Percentiles rank a stretch among this genome's conserved stretches.
phyloP scores from a whole-genome alignment of 2,113 vertebrate genomes.

The Proteles cristata region DNA sequence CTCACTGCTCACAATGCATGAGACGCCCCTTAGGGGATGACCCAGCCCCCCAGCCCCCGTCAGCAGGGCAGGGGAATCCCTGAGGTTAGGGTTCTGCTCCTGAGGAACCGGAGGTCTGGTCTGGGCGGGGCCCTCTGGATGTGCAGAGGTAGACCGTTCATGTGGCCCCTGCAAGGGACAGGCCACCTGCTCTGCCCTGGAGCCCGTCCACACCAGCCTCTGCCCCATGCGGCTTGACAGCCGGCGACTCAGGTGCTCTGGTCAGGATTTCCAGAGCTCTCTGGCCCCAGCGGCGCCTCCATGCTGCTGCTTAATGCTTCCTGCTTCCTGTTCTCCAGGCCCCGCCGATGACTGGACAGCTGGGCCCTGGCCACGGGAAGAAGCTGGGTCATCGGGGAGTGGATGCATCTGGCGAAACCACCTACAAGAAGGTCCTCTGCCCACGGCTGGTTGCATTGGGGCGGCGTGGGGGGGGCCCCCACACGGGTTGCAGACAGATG shows the following conservation, averaged over 20 bases:
- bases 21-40: neutral
- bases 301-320: too few relatives aligned
- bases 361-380: slow-evolving; percentile 90
- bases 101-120: rapidly evolving
- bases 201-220: neutral
- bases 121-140: too few relatives aligned
- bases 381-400: slow-evolving; percentile 96
- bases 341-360: slow-evolving; percentile 88
- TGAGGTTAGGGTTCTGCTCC: neutral
- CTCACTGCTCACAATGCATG: too few relatives aligned
- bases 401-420: slow-evolving; percentile 97
- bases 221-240: neutral
- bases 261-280: neutral
- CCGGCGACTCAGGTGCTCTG: neutral
- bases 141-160: too few relatives aligned
- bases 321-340: slow-evolving; percentile 83
- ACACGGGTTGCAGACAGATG: neutral
- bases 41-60: neutral
- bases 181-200: neutral
- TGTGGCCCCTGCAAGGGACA: neutral
- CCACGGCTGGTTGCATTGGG: neutral
- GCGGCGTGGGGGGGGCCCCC: neutral
- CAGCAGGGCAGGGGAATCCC: neutral
- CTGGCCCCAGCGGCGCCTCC: neutral
- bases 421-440: slow-evolving; percentile 95